phyloP scores from a whole-genome alignment of 2,888 invertebrate genomes.

The Laothoe populi region DNA sequence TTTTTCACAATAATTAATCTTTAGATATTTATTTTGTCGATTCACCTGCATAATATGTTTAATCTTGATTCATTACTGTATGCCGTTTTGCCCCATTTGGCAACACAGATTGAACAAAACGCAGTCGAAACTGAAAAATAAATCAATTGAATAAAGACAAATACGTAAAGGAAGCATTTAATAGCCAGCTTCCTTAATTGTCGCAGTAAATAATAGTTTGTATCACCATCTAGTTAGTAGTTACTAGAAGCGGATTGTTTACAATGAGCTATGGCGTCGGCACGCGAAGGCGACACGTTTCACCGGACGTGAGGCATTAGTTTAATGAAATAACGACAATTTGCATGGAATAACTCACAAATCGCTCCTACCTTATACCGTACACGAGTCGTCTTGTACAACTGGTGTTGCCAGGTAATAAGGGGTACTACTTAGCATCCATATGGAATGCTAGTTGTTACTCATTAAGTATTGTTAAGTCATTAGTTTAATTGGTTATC shows the following conservation, averaged over 20 bases:
- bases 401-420: neutral
- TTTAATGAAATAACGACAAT: constrained; percentile 74
- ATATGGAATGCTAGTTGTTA: neutral
- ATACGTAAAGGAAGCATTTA: constrained; percentile 1
- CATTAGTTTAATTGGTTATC: no score
- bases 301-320: constrained; percentile 71
- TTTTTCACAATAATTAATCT: no score
- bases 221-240: constrained; percentile 24
- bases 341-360: constrained; percentile 49
- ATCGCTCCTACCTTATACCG: constrained; percentile 4
- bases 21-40: no score
- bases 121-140: neutral
- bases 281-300: constrained; percentile 64
- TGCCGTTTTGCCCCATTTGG: no score
- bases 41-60: no score
- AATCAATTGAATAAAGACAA: neutral
- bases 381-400: constrained; percentile 19
- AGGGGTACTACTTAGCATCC: neutral
- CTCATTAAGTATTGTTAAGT: neutral
- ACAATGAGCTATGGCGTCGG: constrained; percentile 43
- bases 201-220: constrained; percentile 16
- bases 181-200: constrained; percentile 5
- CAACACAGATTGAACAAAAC: no score
- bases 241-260: constrained; percentile 33
- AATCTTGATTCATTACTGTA: no score